Evolutionary conservation across 2,888 invertebrate species (phyloP), one percentile per base, ranked within the genome.

Genomic region (Carpatolechia fugitivella): DNA sequence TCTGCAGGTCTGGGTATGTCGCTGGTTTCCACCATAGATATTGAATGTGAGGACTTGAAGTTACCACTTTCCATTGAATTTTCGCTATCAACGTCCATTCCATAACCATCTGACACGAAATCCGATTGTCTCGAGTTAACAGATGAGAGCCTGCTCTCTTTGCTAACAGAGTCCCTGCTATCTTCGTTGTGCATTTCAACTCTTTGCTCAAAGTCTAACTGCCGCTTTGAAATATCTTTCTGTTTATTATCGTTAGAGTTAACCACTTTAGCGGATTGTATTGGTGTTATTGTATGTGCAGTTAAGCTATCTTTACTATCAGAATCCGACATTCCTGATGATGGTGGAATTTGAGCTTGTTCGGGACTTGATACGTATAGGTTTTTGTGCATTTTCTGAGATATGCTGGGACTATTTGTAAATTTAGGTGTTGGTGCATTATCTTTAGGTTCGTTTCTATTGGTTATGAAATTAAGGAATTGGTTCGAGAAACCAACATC

Each of bases 381-480:
- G 63, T 90, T 90, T 72, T 89, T 91, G 67, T 89, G 91, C 88
- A 87, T 91, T 69, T 86, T 91, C 65, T 84, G 90, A 44, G 82
- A 88, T 76, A 90, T 90, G 64, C 76, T 91, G 1, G 89, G 90
- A 64, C 91, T 91, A 64, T 86, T 90, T 13, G 79, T 82, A 68
- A 91, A 91, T 66, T 91, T 91, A 58, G 91, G 90, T 38, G 91
- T 91, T 63, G 91, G 90, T 0, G 91, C 91, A 64, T 90, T 89
- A 63, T 91, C 91, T 66, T 91, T 91, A 31, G 91, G 91, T 69
- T 91, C 90, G 68, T 90, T 91, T 66, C 91, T 82, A 63, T 87
- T 85, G 5, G 90, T 81, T 65, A 86, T 90, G 64, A 87, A 90
- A 66, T 86, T 90, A 36, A 85, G 81, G 63, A 83, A 91, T 61